Evolutionary conservation across 2,797 vertebrate genomes (phyloP), one percentile per base, ranked within the genome.

Genomic region (Lepus townsendii): DNA sequence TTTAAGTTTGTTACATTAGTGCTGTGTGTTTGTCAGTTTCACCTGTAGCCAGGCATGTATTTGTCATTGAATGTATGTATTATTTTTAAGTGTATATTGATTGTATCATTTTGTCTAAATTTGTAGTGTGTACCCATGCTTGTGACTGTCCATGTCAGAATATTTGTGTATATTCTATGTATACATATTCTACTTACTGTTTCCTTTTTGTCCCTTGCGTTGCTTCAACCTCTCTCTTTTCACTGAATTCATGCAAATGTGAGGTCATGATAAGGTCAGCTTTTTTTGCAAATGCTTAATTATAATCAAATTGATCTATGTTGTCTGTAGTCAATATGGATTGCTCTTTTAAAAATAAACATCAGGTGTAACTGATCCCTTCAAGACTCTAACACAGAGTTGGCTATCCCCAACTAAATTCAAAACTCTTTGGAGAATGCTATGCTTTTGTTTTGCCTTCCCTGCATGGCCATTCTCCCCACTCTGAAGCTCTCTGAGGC

Each of bases 371-470:
- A 78, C 72, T 66, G 78, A 47, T 50, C 26, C 65, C 35, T 94
- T 93, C 76, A 87, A 97, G 50, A 85, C 88, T 78, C 52, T 27
- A 75, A 42, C 87, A 77, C 91, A 65, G 63, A 96, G 68, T 79
- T 88, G 65, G 7, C 52, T 2, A 68, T 54, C 50, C 30, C 22
- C 24, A 54, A 42, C 4, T 60, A 69, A 92, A 87, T 68, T n/a
- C 30, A 27, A 78, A 84, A 78, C 27, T 76, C 27, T 85, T 90
- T 66, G 47, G 50, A 91, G 66, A 72, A 68, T 93, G 60, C 71
- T 83, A n/a, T 75, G 3, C 52, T 85, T 94, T 11, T 54, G 27
- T 2, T 76, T 94, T 96, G 93, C 90, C 57, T 77, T 96, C 93
- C 65, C 63, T 90, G 42, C 38, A 26, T 32, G 82, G 10, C 16